Conservation (phyloP, 1,140 invertebrate species). For the Thaumatotibia leucotreta region DNA sequence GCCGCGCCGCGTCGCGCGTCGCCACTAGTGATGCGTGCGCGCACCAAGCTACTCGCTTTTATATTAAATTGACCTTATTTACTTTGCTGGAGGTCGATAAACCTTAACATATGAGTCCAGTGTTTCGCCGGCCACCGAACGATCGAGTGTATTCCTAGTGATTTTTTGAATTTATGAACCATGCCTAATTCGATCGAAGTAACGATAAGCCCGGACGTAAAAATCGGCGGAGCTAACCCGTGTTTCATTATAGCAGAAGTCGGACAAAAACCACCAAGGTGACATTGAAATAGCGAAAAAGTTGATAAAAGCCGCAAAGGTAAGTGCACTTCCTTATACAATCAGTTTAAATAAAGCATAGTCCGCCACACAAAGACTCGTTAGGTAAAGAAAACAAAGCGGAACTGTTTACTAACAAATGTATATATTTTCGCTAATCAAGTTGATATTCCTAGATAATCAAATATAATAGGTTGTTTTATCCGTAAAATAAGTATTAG, state of each 20-base stretch:
- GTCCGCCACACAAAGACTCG: neutral
- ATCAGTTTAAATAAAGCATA: neutral
- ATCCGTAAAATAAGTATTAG: too few relatives aligned
- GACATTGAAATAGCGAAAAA: constrained; percentile 82
- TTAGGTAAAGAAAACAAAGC: neutral
- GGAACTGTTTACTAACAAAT: neutral
- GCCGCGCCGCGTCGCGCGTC: constrained; percentile 16
- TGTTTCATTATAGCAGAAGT: constrained; percentile 89
- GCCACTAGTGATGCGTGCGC: constrained; percentile 53
- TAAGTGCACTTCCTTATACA: constrained; percentile 47
- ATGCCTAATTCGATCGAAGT: constrained; percentile 61
- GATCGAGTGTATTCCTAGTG: constrained; percentile 25
- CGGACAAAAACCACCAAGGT: constrained; percentile 91
- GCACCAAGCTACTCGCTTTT: constrained; percentile 52
- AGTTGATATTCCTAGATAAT: too few relatives aligned
- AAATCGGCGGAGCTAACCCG: constrained; percentile 58
- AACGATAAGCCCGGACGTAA: constrained; percentile 62
- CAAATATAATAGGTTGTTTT: too few relatives aligned
- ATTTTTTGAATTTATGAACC: constrained; percentile 53
- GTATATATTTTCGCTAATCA: neutral
- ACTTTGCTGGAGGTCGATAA: constrained; percentile 64
- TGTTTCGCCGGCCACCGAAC: constrained; percentile 18
- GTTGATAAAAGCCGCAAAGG: constrained; percentile 83
- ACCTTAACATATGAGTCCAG: constrained; percentile 44
- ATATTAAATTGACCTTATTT: constrained; percentile 73